Base-by-base conservation (phyloP, 2,888 invertebrate species). In the Epinotia ramella region DNA sequence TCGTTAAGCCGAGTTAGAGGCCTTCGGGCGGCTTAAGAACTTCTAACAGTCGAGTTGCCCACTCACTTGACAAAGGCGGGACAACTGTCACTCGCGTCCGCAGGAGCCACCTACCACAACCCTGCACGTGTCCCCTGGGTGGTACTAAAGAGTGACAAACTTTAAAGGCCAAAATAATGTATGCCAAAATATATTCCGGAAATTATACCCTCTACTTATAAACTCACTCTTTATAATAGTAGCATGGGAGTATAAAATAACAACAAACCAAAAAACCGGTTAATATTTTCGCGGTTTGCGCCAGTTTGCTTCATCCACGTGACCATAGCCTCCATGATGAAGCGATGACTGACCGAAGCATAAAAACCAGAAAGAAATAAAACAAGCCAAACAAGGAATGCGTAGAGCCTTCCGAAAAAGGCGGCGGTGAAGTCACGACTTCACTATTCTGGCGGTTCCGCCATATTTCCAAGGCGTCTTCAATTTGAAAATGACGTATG, bases 361-460 rank as follows among this genome's bases (percentile, higher is more conserved):
- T 67, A 73, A 75, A 78, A 75, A 77, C 78, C 73, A 78, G 67
- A 68, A 76, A 80, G 80, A 82, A 86, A 82, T 81, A 80, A 79
- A 78, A 83, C 78, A 79, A 63, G 78, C 79, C 81, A 78, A 81
- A 71, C 78, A 74, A 79, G 86, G 88, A 89, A 91, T 89, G 84
- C 84, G 85, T 83, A 77, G 84, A 82, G 80, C 81, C 82, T 80
- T 84, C 88, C 87, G 81, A 89, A 93, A 91, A 89, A 88, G 88
- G 88, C 86, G 81, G 81, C 82, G 83, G 80, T 85, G 87, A 82
- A 88, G 87, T 91, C 89, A 90, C 91, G 89, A 90, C 81, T 84
- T 73, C 73, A 82, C 82, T 84, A 84, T 84, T 83, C 81, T 75
- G 77, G 57, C 77, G 79, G 84, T 85, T 86, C 85, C 85, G 84